phyloP scores from a whole-genome alignment of 2,113 vertebrate species.

The Nycticorax nycticorax region DNA sequence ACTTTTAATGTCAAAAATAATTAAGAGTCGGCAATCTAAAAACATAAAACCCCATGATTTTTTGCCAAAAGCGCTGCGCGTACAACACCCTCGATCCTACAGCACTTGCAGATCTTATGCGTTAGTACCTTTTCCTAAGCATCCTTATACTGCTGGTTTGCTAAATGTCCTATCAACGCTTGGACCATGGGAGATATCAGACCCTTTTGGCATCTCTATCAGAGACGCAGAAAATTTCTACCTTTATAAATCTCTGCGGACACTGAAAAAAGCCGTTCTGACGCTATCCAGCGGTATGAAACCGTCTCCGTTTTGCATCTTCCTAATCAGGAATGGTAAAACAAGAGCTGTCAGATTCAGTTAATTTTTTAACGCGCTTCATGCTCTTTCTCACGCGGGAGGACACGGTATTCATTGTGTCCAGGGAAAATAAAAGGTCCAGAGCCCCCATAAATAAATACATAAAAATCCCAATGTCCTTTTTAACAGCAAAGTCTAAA shows the following conservation, averaged over 20 bases:
- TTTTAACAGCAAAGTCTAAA: background rate
- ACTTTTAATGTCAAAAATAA: background rate
- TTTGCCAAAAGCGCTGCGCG: accelerated
- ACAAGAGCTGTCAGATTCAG: background rate
- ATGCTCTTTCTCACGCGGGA: background rate
- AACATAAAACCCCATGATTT: background rate
- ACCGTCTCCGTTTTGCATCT: background rate
- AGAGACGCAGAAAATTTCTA: background rate
- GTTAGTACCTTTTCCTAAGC: background rate
- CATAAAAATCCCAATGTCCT: background rate
- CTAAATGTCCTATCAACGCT: background rate
- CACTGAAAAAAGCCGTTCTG: background rate
- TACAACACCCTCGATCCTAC: background rate
- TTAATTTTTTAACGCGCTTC: background rate
- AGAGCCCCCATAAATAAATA: background rate
- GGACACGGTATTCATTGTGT: accelerated
- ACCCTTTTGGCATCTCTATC: background rate
- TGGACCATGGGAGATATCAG: background rate
- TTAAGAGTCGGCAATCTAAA: background rate
- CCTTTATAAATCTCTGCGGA: background rate
- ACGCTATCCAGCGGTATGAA: background rate
- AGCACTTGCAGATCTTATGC: background rate
- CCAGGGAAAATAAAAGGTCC: background rate
- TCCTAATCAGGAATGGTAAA: background rate
- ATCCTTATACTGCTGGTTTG: background rate